Conservation (phyloP, 1,140 invertebrate genomes). For the Globodera rostochiensis region DNA sequence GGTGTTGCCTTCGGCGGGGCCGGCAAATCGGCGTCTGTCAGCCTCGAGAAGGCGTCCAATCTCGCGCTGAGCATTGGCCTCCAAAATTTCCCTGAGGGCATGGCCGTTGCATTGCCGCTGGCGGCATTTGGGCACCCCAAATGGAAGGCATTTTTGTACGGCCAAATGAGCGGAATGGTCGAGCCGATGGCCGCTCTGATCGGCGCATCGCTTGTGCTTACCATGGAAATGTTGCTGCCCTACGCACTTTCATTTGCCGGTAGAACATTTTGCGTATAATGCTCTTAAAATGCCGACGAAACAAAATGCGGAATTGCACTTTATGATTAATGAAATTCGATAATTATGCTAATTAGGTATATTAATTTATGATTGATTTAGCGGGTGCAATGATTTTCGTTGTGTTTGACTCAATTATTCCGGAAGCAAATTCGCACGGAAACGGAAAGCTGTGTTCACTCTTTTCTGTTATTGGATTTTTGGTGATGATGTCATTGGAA, state of each 20-base stretch:
- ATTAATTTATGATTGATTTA: not conserved
- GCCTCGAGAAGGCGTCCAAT: conserved; percentile 88
- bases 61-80: conserved; percentile 82
- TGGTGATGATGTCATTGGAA: conserved; percentile 55
- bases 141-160: conserved; percentile 90
- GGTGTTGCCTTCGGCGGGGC: conserved; percentile 96
- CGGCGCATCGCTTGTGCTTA: conserved; percentile 82
- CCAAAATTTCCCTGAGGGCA: conserved; percentile 96
- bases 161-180: conserved; percentile 95
- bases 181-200: conserved; percentile 92
- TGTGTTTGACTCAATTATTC: conserved; percentile 91
- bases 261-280: not conserved
- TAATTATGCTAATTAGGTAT: not conserved
- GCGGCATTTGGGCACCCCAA: conserved; percentile 89
- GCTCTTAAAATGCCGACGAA: no score
- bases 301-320: no score
- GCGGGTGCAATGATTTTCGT: conserved; percentile 89
- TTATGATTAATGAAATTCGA: no score
- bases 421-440: conserved; percentile 89
- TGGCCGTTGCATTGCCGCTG: conserved; percentile 91
- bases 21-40: conserved; percentile 74
- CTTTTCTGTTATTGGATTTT: conserved; percentile 73
- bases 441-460: conserved; percentile 87
- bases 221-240: conserved; percentile 81
- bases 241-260: conserved; percentile 89